These are phyloP conservation scores for Agrilus cyanescens DNA, from an alignment of 2,888 invertebrate species.

Conservation along the genomic window DNA sequence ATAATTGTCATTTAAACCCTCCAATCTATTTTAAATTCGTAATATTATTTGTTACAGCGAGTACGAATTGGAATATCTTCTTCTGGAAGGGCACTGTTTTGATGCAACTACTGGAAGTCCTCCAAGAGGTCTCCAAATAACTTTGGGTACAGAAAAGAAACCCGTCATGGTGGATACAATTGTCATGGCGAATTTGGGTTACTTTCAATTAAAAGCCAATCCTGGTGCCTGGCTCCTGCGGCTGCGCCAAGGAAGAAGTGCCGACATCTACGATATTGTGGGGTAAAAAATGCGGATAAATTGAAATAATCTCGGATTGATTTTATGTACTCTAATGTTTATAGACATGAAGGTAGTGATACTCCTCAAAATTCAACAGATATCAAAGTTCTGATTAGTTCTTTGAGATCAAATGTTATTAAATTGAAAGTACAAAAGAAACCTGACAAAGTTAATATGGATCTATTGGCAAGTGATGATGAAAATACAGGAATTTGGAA, in stretches of 20 bases:
- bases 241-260: constrained; percentile 84
- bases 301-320: not conserved
- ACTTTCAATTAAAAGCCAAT: constrained; percentile 95
- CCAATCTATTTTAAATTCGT: too few species aligned
- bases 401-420: constrained; percentile 81
- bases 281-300: constrained; percentile 36
- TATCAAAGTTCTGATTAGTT: constrained; percentile 69
- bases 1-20: too few species aligned
- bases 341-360: constrained; percentile 66
- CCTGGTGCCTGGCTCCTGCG: constrained; percentile 91
- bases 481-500: constrained; percentile 79
- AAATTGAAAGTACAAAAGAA: constrained; percentile 86
- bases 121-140: constrained; percentile 94
- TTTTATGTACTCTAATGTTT: constrained; percentile 12
- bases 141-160: constrained; percentile 70
- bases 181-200: constrained; percentile 99
- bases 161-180: constrained; percentile 87
- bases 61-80: constrained; percentile 88
- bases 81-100: constrained; percentile 95
- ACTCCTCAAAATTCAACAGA: constrained; percentile 56
- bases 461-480: constrained; percentile 73
- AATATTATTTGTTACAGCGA: constrained; percentile 50
- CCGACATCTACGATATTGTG: constrained; percentile 88
- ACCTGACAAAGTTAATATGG: constrained; percentile 73
- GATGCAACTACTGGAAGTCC: constrained; percentile 84